These are phyloP conservation scores for Drosophila meridionalis DNA, from an alignment of 2,888 invertebrate genomes.

Conservation along the genomic window DNA sequence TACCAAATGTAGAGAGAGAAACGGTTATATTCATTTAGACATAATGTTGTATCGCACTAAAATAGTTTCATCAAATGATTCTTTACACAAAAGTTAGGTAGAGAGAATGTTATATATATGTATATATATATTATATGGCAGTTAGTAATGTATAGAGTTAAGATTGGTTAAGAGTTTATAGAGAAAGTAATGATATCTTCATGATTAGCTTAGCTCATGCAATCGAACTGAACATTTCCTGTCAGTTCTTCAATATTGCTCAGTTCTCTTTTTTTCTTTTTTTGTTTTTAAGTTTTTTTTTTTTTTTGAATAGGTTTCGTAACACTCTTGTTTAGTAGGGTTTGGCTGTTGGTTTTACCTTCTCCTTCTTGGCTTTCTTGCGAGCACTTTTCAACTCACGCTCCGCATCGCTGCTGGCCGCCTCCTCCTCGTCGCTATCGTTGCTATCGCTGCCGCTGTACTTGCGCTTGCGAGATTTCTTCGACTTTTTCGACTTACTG, in stretches of 20 bases:
- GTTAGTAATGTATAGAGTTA: constrained; percentile 23
- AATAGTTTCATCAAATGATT: constrained; percentile 38
- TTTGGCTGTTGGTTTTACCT: constrained; percentile 72
- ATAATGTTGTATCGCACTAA: constrained; percentile 21
- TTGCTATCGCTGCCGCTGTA: constrained; percentile 85
- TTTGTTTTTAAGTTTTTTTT: neutral
- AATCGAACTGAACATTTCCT: neutral
- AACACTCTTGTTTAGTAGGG: neutral
- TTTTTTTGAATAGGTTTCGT: neutral
- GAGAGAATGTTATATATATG: constrained; percentile 22
- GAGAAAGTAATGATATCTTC: constrained; percentile 30
- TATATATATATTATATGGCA: constrained; percentile 12
- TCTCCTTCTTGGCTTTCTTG: constrained; percentile 84
- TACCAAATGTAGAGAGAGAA: constrained; percentile 34
- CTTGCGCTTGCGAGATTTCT: constrained; percentile 87
- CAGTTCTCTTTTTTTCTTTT: neutral
- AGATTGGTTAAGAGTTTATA: constrained; percentile 35
- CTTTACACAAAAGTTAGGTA: constrained; percentile 25
- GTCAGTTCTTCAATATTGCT: constrained; percentile 1
- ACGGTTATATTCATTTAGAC: constrained; percentile 35
- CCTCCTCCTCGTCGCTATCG: constrained; percentile 84
- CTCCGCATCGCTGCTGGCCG: constrained; percentile 83
- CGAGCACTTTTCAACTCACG: constrained; percentile 83
- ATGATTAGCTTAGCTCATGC: constrained; percentile 40
- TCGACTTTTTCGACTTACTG: constrained; percentile 86